Conservation (phyloP, 2,113 vertebrate genomes). For the Coracopsis vasa region DNA sequence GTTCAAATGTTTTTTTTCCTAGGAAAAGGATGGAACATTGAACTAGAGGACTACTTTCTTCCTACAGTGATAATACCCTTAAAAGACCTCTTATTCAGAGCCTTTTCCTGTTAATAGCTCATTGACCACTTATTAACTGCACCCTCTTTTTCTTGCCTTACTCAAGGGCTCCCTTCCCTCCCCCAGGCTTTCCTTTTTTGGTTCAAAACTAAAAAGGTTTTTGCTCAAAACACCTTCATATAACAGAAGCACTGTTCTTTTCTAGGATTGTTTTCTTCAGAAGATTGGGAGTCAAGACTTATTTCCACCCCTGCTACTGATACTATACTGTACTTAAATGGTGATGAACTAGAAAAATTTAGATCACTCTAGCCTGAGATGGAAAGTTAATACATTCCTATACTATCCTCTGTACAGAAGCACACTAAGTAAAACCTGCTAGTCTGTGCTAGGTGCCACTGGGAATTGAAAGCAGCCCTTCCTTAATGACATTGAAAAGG, state of each 20-base stretch:
- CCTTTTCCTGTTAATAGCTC: neutral
- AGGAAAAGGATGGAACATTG: neutral
- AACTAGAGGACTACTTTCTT: neutral
- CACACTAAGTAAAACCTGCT: neutral
- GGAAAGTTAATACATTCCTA: neutral
- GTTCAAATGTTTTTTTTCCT: neutral
- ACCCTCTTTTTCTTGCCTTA: neutral
- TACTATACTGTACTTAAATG: neutral
- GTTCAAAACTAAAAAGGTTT: neutral
- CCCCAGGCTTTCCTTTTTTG: neutral
- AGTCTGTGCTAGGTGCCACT: neutral
- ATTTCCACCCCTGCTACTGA: neutral
- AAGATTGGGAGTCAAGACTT: no score
- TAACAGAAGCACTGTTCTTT: neutral
- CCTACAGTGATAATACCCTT: neutral
- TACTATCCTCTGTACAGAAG: neutral
- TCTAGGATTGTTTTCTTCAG: neutral
- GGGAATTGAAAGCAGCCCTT: neutral
- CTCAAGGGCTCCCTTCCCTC: accelerated
- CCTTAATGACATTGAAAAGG: neutral
- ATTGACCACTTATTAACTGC: neutral
- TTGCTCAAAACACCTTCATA: neutral
- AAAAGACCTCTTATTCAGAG: neutral
- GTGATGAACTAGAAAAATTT: neutral
- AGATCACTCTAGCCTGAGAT: neutral